Percentiles rank a stretch among this genome's conserved stretches.
Evolutionary conservation across 2,888 invertebrate genomes (phyloP).

Genomic region (Microplitis deprimator): DNA sequence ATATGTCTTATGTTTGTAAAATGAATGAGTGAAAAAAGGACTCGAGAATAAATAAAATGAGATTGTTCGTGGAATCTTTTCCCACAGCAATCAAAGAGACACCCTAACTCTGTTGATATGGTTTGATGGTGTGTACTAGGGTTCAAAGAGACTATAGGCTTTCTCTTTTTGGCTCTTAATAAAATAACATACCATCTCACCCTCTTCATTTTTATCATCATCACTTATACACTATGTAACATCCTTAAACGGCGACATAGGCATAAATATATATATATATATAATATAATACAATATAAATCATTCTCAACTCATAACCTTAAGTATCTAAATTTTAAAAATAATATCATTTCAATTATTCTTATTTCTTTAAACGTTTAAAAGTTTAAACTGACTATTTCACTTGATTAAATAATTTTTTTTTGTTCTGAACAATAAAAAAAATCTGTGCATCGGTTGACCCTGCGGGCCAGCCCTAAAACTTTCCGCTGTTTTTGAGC

Average conservation of each 20-base stretch:
- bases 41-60: slow-evolving; percentile 9
- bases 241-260: neutral
- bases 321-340: no score
- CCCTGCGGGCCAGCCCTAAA: no score
- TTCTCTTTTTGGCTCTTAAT: neutral
- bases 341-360: no score
- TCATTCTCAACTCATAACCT: no score
- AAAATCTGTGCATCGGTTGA: no score
- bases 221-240: neutral
- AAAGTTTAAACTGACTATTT: no score
- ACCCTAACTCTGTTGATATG: slow-evolving; percentile 49
- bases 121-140: slow-evolving; percentile 41
- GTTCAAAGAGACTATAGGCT: neutral
- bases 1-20: no score
- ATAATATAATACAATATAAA: neutral
- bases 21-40: neutral
- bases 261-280: neutral
- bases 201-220: neutral
- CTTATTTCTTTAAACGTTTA: no score
- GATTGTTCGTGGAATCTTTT: slow-evolving; percentile 51
- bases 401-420: no score
- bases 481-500: no score
- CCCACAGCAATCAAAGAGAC: slow-evolving; percentile 70
- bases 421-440: no score
- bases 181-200: neutral